Evolutionary conservation across 2,113 vertebrate species (phyloP).

Genomic region (Phocoena sinus): DNA sequence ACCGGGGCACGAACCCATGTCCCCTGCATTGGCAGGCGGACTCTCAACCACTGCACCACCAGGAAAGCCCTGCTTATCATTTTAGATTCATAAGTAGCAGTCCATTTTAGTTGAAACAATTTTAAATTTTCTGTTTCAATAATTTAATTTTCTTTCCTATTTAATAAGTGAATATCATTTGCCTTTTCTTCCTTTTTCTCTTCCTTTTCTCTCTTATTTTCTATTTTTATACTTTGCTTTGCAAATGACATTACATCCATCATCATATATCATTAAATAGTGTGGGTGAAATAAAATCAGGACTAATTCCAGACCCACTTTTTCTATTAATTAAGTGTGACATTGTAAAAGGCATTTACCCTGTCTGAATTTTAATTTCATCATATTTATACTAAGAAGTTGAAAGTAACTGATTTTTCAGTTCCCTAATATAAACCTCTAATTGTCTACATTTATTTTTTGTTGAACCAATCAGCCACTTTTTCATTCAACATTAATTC

Average conservation of each 20-base stretch:
- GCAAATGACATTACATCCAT: neutral
- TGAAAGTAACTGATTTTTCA: neutral
- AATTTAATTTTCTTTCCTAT: neutral
- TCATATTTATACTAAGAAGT: neutral
- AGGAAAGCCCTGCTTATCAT: neutral
- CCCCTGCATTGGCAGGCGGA: no score
- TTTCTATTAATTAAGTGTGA: neutral
- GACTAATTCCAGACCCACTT: neutral
- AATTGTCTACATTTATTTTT: neutral
- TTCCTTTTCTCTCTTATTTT: neutral
- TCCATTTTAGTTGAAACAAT: neutral
- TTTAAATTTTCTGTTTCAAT: neutral
- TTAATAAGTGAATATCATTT: neutral
- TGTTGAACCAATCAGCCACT: neutral
- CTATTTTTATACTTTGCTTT: neutral
- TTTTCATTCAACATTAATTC: neutral
- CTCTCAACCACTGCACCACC: no score
- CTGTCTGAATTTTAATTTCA: neutral
- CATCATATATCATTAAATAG: neutral
- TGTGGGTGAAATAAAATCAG: neutral
- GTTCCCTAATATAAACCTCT: neutral
- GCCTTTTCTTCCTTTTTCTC: neutral
- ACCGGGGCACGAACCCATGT: no score
- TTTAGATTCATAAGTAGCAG: neutral
- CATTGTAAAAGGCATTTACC: neutral